Conservation (phyloP, 2,113 vertebrate species). For the Phalacrocorax carbo region DNA sequence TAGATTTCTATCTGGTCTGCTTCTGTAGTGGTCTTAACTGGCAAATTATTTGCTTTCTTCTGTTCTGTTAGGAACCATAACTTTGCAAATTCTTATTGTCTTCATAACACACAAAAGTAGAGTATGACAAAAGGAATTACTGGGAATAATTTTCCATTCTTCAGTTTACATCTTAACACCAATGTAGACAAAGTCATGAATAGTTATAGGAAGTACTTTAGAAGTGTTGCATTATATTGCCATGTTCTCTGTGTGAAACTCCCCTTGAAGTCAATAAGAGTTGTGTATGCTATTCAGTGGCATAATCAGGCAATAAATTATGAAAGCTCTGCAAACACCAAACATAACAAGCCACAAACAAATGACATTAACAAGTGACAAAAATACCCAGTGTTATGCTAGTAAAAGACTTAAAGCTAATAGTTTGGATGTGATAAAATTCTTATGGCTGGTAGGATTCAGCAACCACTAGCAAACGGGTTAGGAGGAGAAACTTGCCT, state of each 20-base stretch:
- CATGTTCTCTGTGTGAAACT: slow-evolving; percentile 65
- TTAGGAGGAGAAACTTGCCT: neutral
- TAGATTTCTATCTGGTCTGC: neutral
- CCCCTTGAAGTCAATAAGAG: slow-evolving; percentile 28
- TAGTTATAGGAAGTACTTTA: slow-evolving; percentile 52
- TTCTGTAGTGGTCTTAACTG: neutral
- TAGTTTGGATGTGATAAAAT: neutral
- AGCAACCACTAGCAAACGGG: neutral
- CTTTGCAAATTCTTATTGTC: neutral
- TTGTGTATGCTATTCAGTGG: slow-evolving; percentile 32
- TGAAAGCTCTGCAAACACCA: slow-evolving; percentile 33
- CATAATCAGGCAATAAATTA: slow-evolving; percentile 60
- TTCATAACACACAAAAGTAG: neutral
- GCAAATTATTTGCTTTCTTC: neutral
- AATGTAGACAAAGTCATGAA: slow-evolving; percentile 60
- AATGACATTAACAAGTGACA: slow-evolving; percentile 8
- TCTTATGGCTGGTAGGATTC: neutral
- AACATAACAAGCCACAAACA: slow-evolving; percentile 36
- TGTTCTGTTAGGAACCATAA: neutral
- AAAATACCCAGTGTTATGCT: neutral
- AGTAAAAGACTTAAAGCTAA: slow-evolving; percentile 1
- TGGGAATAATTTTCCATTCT: slow-evolving; percentile 50
- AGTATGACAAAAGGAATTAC: slow-evolving; percentile 47
- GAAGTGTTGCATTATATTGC: slow-evolving; percentile 49
- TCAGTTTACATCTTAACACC: slow-evolving; percentile 43